A percentile compares a stretch with the other conserved stretches of the same genome.
Conservation (phyloP, 2,797 vertebrate genomes). For the Eremophila alpestris region DNA sequence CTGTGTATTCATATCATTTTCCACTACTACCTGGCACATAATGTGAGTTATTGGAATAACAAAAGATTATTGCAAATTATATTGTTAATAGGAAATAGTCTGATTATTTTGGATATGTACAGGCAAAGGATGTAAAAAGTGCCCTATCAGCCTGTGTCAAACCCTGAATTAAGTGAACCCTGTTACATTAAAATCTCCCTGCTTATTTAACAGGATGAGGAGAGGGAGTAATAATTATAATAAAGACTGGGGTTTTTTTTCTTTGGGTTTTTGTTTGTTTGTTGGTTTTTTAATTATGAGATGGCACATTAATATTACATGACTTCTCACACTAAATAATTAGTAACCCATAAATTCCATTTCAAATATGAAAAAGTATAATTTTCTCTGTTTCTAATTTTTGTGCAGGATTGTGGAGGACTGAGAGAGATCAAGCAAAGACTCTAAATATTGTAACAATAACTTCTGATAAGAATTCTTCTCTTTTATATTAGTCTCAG, state of each 20-base stretch:
- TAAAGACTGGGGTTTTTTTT: background rate
- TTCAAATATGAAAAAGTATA: background rate
- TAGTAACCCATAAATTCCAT: background rate
- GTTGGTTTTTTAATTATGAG: background rate
- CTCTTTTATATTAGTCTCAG: background rate
- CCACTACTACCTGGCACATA: background rate
- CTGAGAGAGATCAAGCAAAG: background rate
- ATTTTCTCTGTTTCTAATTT: background rate
- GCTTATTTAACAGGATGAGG: background rate
- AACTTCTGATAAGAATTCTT: background rate
- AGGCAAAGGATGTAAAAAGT: background rate
- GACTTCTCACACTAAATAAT: background rate
- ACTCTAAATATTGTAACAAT: background rate
- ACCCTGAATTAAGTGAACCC: background rate
- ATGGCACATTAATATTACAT: background rate
- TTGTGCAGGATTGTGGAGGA: background rate
- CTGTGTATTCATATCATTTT: background rate
- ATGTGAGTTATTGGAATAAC: background rate
- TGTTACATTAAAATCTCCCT: background rate
- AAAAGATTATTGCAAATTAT: background rate
- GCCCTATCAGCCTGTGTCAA: background rate
- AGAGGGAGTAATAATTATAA: background rate
- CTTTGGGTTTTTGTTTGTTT: background rate
- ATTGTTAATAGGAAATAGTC: background rate
- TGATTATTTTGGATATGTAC: background rate